Conservation (phyloP, 2,797 vertebrate species). For the Adelosebastes latens region DNA sequence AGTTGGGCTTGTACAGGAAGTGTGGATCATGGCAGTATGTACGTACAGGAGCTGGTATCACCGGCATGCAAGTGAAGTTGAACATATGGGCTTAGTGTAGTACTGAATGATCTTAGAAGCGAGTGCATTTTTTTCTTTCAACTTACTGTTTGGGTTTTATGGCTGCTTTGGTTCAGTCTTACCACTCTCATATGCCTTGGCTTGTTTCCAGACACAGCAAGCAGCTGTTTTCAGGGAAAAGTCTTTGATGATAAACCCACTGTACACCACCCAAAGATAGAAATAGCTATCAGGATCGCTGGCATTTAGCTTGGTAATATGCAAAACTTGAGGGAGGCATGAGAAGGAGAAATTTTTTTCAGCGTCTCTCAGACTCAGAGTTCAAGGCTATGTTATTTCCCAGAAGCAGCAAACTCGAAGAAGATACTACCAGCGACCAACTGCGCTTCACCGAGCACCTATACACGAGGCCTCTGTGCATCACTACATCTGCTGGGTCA, state of each 20-base stretch:
- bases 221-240: not conserved
- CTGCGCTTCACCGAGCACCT: slow-evolving; percentile 14
- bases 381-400: not conserved
- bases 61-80: not conserved
- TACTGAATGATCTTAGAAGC: not conserved
- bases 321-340: not conserved
- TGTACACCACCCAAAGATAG: not conserved
- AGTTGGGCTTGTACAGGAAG: not conserved
- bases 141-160: not conserved
- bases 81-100: not conserved
- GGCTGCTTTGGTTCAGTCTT: not conserved
- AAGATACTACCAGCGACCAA: not conserved
- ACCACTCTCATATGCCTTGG: not conserved
- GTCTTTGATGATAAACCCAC: not conserved
- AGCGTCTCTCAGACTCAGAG: not conserved
- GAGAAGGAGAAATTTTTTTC: not conserved
- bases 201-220: not conserved
- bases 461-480: not conserved
- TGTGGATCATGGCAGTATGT: not conserved
- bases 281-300: not conserved
- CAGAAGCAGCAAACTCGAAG: not conserved
- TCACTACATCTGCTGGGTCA: slow-evolving; percentile 7
- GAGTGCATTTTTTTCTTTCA: not conserved
- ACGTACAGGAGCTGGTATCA: not conserved
- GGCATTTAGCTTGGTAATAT: not conserved